Conservation (phyloP, 2,797 vertebrate genomes). For the Anniella stebbinsi region DNA sequence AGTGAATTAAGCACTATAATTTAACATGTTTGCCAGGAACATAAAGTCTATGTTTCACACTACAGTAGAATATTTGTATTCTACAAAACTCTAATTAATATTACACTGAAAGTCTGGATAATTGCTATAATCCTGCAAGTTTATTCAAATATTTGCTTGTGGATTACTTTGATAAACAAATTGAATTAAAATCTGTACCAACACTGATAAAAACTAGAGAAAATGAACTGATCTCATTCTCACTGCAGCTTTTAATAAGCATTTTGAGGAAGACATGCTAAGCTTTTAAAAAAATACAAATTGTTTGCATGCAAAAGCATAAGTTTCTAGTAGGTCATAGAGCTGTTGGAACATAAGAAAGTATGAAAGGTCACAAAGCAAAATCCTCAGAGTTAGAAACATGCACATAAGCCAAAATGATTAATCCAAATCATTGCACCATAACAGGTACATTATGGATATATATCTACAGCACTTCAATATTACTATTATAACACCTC, state of each 20-base stretch:
- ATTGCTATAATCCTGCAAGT: not conserved
- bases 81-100: conserved; percentile 2
- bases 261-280: not conserved
- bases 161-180: conserved; percentile 30
- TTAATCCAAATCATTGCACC: not conserved
- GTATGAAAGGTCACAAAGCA: not conserved
- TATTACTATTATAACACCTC: not conserved
- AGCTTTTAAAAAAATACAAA: not conserved
- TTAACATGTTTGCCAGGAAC: not conserved
- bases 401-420: not conserved
- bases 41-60: not conserved
- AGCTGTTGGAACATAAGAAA: not conserved
- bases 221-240: not conserved
- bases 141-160: conserved; percentile 37
- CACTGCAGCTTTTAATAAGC: not conserved
- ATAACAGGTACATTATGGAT: not conserved
- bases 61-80: not conserved
- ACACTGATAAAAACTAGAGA: not conserved
- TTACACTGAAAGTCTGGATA: conserved; percentile 16
- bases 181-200: conserved; percentile 26
- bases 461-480: not conserved
- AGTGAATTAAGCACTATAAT: not conserved
- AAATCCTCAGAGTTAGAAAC: not conserved
- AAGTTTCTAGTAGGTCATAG: not conserved
- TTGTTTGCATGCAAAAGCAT: not conserved